A percentile compares a stretch with the other conserved stretches of the same genome.
Evolutionary conservation across 2,888 invertebrate genomes (phyloP).

Genomic region (Drosophila rellima): DNA sequence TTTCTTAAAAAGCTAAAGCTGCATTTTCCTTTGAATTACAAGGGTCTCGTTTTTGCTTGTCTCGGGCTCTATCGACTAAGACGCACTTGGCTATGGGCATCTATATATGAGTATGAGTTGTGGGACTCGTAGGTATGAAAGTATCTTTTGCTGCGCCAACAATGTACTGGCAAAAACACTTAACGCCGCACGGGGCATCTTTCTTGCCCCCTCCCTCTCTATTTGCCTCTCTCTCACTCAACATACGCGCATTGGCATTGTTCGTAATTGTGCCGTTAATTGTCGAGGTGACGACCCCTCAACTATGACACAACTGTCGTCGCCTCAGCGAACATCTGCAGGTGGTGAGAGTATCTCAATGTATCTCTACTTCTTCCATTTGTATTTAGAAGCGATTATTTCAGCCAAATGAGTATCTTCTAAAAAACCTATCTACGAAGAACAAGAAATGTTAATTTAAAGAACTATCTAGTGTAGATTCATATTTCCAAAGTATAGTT

Average conservation of each 20-base stretch:
- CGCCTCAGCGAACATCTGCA: conserved; percentile 7
- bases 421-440: too few species aligned
- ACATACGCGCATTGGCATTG: conserved; percentile 53
- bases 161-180: conserved; percentile 69
- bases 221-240: not conserved
- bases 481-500: too few species aligned
- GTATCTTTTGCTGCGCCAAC: conserved; percentile 63
- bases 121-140: conserved; percentile 38
- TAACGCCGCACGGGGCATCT: conserved; percentile 51
- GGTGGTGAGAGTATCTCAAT: conserved; percentile 28
- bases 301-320: conserved; percentile 54
- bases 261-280: conserved; percentile 78
- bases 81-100: conserved; percentile 39
- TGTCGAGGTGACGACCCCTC: conserved; percentile 71
- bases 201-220: conserved; percentile 2
- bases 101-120: conserved; percentile 18
- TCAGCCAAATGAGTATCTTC: too few species aligned
- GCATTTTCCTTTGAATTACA: conserved; percentile 82
- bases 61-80: conserved; percentile 11
- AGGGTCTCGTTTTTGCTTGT: conserved; percentile 37
- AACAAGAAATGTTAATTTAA: too few species aligned
- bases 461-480: too few species aligned
- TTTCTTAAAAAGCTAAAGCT: conserved; percentile 82
- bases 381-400: conserved; percentile 1
- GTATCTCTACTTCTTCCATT: not conserved